Conservation (phyloP, 2,797 vertebrate genomes). For the Champsocephalus esox region DNA sequence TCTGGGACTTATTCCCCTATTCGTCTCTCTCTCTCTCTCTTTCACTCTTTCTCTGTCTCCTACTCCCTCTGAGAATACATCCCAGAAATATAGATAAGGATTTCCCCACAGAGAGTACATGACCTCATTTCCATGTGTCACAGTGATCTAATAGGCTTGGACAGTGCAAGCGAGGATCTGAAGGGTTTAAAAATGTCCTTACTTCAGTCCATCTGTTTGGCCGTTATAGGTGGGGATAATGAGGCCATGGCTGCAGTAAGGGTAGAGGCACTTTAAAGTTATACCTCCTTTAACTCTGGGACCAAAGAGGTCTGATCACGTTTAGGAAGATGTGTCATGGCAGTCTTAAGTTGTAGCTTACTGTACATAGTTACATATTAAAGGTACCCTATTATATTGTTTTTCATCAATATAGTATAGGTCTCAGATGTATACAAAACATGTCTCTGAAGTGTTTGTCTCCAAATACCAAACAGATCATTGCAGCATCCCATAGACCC, state of each 20-base stretch:
- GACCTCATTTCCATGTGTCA: constrained; percentile 81
- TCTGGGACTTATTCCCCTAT: constrained; percentile 60
- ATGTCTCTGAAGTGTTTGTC: too few species aligned
- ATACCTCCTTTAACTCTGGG: constrained; percentile 27
- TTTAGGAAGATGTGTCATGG: constrained; percentile 10
- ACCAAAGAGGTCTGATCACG: constrained; percentile 32
- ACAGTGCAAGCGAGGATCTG: constrained; percentile 57
- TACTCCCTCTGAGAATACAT: constrained; percentile 54
- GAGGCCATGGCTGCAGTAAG: constrained; percentile 36
- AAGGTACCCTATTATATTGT: too few species aligned
- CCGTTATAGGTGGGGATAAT: constrained; percentile 51
- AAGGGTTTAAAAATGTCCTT: constrained; percentile 64
- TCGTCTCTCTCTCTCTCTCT: constrained; percentile 21
- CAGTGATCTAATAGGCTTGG: constrained; percentile 73
- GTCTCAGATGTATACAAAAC: too few species aligned
- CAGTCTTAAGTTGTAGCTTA: background rate
- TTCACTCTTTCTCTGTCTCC: constrained; percentile 35
- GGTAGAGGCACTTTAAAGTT: constrained; percentile 39
- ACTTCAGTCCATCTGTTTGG: constrained; percentile 50
- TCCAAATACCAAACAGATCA: too few species aligned
- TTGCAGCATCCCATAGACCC: too few species aligned
- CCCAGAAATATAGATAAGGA: constrained; percentile 68
- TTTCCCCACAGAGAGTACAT: constrained; percentile 65
- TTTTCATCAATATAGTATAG: too few species aligned
- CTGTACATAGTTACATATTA: background rate